Evolutionary conservation across 1,140 invertebrate species (phyloP), one percentile per base, ranked within the genome.

Genomic region (Atopsyche davidsoni): DNA sequence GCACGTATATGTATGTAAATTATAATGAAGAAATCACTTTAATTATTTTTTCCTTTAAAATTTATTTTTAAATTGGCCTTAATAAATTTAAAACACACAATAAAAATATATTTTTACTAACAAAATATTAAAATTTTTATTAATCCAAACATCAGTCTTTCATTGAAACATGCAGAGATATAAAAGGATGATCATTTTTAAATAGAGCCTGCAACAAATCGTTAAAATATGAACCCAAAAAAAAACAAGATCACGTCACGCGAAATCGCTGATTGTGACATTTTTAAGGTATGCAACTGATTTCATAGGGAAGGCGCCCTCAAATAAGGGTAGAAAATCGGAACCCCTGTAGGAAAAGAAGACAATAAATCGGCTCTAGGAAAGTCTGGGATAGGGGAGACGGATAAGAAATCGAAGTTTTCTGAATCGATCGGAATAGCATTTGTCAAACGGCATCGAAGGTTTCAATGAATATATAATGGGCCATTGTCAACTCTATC

Each of bases 381-480:
- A 31, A 25, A 31, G 40, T n/a, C 23, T 18, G 14, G 40, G 32
- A 50, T 41, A 41, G 23, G 31, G 35, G 17, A 34, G 14, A 19
- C 19, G 23, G 31, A 41, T 31, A 42, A n/a, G 24, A 34, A 50
- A 50, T 50, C 40, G 41, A 49, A 49, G 36, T n/a, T n/a, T n/a
- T n/a, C 14, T 23, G 55, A 42, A 57, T 57, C 55, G 55, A 57
- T 57, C 43, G 55, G 55, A 45, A 53, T 53, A 46, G 50, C 55
- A 57, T 57, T 57, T 52, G 53, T 57, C 55, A 57, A 52, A 39
- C 34, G 43, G 22, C 21, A 39, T 18, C 50, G 46, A 57, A 42
- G 46, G 44, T 57, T 57, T 50, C 55, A 57, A 57, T 57, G 55
- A 57, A 57, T 57, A 57, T 53, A 57, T 57, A 57, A 57, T 57